A percentile compares a stretch with the other conserved stretches of the same genome.
phyloP scores from a whole-genome alignment of 2,113 vertebrate species.

The Cebidichthys violaceus region DNA sequence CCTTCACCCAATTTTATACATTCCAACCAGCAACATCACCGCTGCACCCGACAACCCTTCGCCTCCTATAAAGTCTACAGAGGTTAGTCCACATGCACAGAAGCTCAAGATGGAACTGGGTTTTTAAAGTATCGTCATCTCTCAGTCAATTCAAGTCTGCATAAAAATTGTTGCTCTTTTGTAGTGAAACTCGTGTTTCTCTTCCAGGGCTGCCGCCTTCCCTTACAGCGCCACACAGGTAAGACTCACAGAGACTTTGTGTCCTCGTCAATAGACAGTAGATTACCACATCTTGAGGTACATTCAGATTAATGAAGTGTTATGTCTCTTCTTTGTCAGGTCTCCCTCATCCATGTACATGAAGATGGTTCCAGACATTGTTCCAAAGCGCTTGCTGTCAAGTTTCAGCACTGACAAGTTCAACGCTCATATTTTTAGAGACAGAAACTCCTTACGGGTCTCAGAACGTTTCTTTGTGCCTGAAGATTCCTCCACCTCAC shows the following conservation, averaged over 20 bases:
- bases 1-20: constrained; percentile 1
- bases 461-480: constrained; percentile 29
- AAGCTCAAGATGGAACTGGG: neutral
- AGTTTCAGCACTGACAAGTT: constrained; percentile 8
- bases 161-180: neutral
- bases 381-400: constrained; percentile 46
- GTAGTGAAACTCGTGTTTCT: neutral
- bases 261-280: neutral
- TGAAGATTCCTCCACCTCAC: constrained; percentile 8
- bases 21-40: constrained; percentile 9
- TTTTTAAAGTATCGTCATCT: neutral
- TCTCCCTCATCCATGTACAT: constrained; percentile 34
- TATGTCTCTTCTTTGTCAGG: constrained; percentile 42
- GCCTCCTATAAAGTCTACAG: constrained; percentile 30
- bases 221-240: constrained; percentile 59
- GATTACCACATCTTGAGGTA: neutral
- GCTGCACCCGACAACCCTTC: neutral
- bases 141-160: neutral
- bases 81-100: constrained; percentile 57
- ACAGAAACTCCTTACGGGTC: constrained; percentile 20
- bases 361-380: constrained; percentile 53
- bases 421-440: constrained; percentile 19
- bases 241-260: constrained; percentile 7
- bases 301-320: neutral
- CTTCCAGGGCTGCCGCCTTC: constrained; percentile 62